phyloP scores from a whole-genome alignment of 2,888 invertebrate genomes.

The Idaea straminata region DNA sequence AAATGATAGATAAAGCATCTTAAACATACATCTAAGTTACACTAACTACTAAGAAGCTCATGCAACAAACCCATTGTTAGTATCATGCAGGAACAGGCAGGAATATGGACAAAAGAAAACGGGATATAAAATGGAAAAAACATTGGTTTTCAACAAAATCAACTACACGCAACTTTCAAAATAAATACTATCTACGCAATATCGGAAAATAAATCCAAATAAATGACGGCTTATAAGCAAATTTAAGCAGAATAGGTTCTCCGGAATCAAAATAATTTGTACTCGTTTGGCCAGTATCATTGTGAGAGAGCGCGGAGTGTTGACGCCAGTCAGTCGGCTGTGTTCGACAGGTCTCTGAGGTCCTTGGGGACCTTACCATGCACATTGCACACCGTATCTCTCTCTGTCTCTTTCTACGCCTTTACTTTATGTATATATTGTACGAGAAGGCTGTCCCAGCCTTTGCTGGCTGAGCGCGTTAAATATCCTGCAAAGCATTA shows the following conservation, averaged over 20 bases:
- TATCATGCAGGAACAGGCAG: slow-evolving; percentile 58
- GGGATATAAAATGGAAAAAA: slow-evolving; percentile 72
- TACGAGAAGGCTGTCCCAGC: slow-evolving; percentile 76
- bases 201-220: slow-evolving; percentile 68
- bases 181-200: slow-evolving; percentile 71
- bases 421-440: slow-evolving; percentile 18
- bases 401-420: slow-evolving; percentile 49
- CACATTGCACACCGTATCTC: slow-evolving; percentile 41
- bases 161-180: slow-evolving; percentile 71
- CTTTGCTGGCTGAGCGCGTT: slow-evolving; percentile 46
- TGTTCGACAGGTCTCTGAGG: slow-evolving; percentile 11
- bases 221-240: slow-evolving; percentile 77
- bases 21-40: slow-evolving; percentile 55
- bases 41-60: slow-evolving; percentile 69
- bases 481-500: slow-evolving; percentile 65
- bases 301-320: slow-evolving; percentile 54
- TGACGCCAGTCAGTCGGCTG: neutral
- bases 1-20: slow-evolving; percentile 59
- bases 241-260: slow-evolving; percentile 81
- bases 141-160: slow-evolving; percentile 76
- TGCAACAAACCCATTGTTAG: slow-evolving; percentile 72
- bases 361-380: slow-evolving; percentile 43
- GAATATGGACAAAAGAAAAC: slow-evolving; percentile 56
- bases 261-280: slow-evolving; percentile 76
- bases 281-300: slow-evolving; percentile 79